A percentile compares a stretch with the other conserved stretches of the same genome.
phyloP scores from a whole-genome alignment of 1,140 invertebrate species.

The Bacillus rossius region DNA sequence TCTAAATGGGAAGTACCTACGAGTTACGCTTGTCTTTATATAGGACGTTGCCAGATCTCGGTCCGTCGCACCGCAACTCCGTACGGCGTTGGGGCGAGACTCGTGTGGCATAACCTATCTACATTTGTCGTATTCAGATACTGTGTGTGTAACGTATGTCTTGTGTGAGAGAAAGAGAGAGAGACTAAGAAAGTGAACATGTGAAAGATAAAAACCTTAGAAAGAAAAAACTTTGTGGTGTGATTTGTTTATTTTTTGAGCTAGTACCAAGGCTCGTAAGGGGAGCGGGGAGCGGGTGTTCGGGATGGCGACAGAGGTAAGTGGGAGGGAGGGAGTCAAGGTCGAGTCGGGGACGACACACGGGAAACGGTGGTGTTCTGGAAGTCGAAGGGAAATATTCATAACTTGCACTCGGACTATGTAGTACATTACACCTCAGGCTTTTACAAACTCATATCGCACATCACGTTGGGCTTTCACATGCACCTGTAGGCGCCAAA shows the following conservation, averaged over 20 bases:
- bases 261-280: background rate
- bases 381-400: too few species aligned
- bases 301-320: slow-evolving; percentile 4
- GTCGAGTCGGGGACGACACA: too few species aligned
- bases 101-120: background rate
- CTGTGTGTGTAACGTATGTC: too few species aligned
- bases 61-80: background rate
- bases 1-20: slow-evolving; percentile 15
- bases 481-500: slow-evolving; percentile 14
- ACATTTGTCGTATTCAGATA: background rate
- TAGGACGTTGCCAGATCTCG: slow-evolving; percentile 3
- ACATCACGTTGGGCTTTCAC: background rate
- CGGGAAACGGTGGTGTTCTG: background rate
- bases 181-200: slow-evolving; percentile 11
- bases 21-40: slow-evolving; percentile 9
- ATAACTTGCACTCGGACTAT: too few species aligned
- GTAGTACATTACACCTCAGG: background rate
- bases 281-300: too few species aligned
- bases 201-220: slow-evolving; percentile 12
- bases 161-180: slow-evolving; percentile 6
- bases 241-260: background rate
- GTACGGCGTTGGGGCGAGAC: background rate
- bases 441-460: background rate
- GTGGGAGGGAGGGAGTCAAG: background rate
- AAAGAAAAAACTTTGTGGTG: slow-evolving; percentile 1